Base-by-base conservation (phyloP, 1,140 invertebrate genomes). In the Drosophila hydei region DNA sequence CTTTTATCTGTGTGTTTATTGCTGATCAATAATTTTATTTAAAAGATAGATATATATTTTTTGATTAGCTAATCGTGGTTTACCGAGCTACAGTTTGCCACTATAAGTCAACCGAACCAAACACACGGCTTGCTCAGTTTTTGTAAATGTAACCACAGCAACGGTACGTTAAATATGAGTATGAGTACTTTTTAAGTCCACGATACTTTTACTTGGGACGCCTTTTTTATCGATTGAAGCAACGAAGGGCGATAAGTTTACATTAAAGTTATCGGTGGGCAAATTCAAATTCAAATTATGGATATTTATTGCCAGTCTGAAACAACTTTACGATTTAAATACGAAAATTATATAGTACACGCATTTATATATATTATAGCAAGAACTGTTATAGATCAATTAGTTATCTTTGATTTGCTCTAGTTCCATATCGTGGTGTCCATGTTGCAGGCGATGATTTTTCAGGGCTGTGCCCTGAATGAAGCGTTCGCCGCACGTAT, bases 401-500 rank as follows among this genome's bases (percentile, higher is more conserved):
- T 43, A 48, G 19, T 51, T 33, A 36, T 43, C 27, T 14, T 43
- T 59, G 7, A 7, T 4, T 5, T 43, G 16, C 1, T 33, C 40
- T 1, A 18, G 56, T 8, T n/a, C 50, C 12, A 72, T 43, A 21
- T 91, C 87, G 12, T 47, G 61, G 52, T 91, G 90, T 0, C 79
- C 80, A 30, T 72, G 73, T 40, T 89, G 85, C 14, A 69, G 48
- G 5, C 89, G 87, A 64, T 91, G 90, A 48, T 90, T 88, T 30
- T 91, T 90, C 0, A 91, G 43, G 0, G 90, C 90, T 3, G 90
- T 91, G 3, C 90, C 90, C 63, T 91, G 90, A 33, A 91, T 91
- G n/a, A 91, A 91, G 0, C 90, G 68, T 6, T 91, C 90, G 0
- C 89, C 89, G 27, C 90, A 91, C 14, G 85, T 62, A 6, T 73